Base-by-base conservation (phyloP, 2,888 invertebrate species). In the Ctena decussata region DNA sequence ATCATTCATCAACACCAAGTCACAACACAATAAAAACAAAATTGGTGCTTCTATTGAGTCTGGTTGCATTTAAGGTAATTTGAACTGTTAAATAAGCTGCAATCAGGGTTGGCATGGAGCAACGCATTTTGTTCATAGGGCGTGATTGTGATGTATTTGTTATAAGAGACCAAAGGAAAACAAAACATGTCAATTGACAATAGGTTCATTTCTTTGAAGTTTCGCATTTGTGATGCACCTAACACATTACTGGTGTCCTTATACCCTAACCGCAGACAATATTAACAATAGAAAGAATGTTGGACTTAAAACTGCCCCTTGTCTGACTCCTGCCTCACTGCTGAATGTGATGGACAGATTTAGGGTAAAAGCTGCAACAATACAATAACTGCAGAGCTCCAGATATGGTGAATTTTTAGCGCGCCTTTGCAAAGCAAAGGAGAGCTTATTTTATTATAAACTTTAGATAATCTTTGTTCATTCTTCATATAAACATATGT, bases 91-190 rank as follows among this genome's bases (percentile, higher is more conserved):
- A 65, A 65, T 65, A 35, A 65, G 21, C 65, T 65, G 65, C 18
- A 35, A 15, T 65, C 35, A 35, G 18, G 35, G 65, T 35, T 65
- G 65, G 24, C 65, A 65, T 35, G 65, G 35, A 65, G 65, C 65
- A 32, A 5, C 65, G 6, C 6, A 35, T 35, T 65, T 35, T 32
- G 65, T 32, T 65, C 65, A 32, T 65, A 35, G 32, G 65, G 65
- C 35, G 65, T 65, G 65, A 65, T 65, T 35, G 65, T 65, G 65
- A 65, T 65, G 65, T 65, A 65, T 65, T 65, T 65, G 65, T 65
- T 65, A 65, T 24, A 18, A 35, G 65, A 65, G 65, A 65, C 65
- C 12, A 35, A 35, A 65, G 65, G 65, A 35, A 65, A 65, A 65
- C 65, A 65, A 65, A 65, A 65, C 65, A 65, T 65, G 65, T 65